Conservation (phyloP, 2,888 invertebrate species). For the Pycnomerus fuliginosus region DNA sequence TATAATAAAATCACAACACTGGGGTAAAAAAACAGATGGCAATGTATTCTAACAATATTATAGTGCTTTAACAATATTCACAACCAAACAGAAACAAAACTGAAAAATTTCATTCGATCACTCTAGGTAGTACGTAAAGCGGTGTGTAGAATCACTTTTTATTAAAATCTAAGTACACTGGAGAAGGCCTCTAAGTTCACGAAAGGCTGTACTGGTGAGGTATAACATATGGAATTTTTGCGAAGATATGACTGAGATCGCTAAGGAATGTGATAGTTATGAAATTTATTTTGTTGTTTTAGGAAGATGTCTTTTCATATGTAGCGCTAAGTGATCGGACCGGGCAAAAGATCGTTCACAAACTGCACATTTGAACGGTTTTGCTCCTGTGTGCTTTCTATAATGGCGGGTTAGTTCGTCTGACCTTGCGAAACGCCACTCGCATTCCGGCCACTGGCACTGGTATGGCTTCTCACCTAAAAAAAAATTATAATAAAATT, state of each 20-base stretch:
- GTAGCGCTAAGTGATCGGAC: constrained; percentile 92
- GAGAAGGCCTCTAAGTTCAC: constrained; percentile 35
- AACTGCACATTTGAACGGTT: constrained; percentile 94
- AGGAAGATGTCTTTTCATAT: constrained; percentile 95
- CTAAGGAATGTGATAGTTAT: constrained; percentile 17
- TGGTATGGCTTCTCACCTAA: constrained; percentile 97
- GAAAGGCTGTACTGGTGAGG: constrained; percentile 30
- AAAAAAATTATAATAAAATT: constrained; percentile 42
- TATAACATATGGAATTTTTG: constrained; percentile 18
- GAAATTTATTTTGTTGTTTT: constrained; percentile 69
- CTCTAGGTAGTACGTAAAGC: constrained; percentile 19
- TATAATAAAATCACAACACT: constrained; percentile 51
- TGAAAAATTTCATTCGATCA: constrained; percentile 5
- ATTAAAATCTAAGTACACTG: constrained; percentile 37
- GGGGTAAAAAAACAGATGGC: constrained; percentile 39
- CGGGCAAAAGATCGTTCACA: constrained; percentile 94
- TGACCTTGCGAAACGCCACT: constrained; percentile 95
- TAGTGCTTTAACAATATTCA: constrained; percentile 39
- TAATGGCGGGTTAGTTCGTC: constrained; percentile 96
- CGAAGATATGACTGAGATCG: constrained; percentile 33
- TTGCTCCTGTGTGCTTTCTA: constrained; percentile 95
- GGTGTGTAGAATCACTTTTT: constrained; percentile 11
- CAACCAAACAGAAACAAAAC: constrained; percentile 40
- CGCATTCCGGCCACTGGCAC: constrained; percentile 97
- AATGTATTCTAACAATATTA: constrained; percentile 18